Evolutionary conservation across 2,113 vertebrate species (phyloP).

Genomic region (Romanogobio albipinnatus): DNA sequence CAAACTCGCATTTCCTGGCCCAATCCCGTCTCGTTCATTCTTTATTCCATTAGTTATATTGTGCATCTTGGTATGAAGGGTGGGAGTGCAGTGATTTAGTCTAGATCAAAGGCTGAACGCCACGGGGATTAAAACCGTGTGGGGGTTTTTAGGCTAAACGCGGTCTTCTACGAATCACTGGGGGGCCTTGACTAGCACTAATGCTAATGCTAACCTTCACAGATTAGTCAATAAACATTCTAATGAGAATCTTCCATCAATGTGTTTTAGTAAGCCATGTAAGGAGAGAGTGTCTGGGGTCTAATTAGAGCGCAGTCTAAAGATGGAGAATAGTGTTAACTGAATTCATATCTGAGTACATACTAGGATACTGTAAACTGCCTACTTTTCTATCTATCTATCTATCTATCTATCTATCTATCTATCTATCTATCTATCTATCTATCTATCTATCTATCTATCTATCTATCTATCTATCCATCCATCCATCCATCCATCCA

Average conservation of each 20-base stretch:
- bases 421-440: background rate
- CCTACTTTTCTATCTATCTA: background rate
- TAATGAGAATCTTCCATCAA: conserved; percentile 70
- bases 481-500: rapidly evolving
- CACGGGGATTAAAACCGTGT: conserved; percentile 46
- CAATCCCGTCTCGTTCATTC: conserved; percentile 7
- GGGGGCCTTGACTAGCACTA: conserved; percentile 23
- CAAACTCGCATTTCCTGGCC: conserved; percentile 24
- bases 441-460: background rate
- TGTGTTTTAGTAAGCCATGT: conserved; percentile 47
- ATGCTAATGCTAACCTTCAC: conserved; percentile 42
- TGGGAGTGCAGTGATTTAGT: conserved; percentile 50
- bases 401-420: background rate
- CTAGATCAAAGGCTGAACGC: conserved; percentile 55
- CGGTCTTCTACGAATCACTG: conserved; percentile 44
- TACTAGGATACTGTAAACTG: background rate
- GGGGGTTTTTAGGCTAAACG: conserved; percentile 45
- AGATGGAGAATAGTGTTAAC: conserved; percentile 11
- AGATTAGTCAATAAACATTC: conserved; percentile 68
- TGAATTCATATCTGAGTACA: background rate
- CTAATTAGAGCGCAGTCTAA: conserved; percentile 48
- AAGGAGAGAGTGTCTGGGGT: conserved; percentile 34
- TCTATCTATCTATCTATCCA: background rate
- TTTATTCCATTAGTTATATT: conserved; percentile 41
- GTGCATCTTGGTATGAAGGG: conserved; percentile 46